These are phyloP conservation scores for Gymnogyps californianus DNA, from an alignment of 2,113 vertebrate genomes.

Conservation along the genomic window DNA sequence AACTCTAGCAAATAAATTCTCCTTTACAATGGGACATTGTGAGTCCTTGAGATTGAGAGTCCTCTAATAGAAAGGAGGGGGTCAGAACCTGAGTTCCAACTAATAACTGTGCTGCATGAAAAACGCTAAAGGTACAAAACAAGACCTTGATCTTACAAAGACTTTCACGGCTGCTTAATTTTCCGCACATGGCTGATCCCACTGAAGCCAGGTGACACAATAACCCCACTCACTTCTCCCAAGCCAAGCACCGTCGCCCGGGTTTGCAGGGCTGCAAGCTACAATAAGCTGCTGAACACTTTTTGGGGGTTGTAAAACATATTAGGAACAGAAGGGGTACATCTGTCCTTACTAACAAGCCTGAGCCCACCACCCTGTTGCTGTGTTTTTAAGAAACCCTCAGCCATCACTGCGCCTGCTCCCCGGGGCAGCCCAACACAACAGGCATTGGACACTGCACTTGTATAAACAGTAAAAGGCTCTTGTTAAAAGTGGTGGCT, in stretches of 20 bases:
- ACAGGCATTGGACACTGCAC: not conserved
- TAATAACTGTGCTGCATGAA: not conserved
- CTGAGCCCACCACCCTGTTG: not conserved
- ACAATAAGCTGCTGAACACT: not conserved
- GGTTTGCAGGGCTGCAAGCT: not conserved
- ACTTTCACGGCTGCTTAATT: not conserved
- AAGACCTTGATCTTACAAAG: constrained; percentile 20
- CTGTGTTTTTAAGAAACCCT: not conserved
- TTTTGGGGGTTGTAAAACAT: not conserved
- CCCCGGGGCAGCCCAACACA: not conserved
- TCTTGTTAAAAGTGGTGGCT: not conserved
- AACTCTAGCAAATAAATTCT: constrained; percentile 31
- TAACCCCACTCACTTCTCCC: not conserved
- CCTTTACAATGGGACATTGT: not conserved
- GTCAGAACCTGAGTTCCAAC: not conserved
- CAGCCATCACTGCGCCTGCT: not conserved
- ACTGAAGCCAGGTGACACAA: not conserved
- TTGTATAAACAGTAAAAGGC: not conserved
- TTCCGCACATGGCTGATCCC: not conserved
- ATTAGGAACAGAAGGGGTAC: not conserved
- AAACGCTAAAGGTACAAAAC: constrained; percentile 18
- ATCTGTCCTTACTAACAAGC: not conserved
- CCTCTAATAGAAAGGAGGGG: not conserved
- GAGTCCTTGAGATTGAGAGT: not conserved
- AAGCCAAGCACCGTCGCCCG: rapidly evolving